Evolutionary conservation across 2,888 invertebrate genomes (phyloP).

Genomic region (Drosophila parthenogenetica): DNA sequence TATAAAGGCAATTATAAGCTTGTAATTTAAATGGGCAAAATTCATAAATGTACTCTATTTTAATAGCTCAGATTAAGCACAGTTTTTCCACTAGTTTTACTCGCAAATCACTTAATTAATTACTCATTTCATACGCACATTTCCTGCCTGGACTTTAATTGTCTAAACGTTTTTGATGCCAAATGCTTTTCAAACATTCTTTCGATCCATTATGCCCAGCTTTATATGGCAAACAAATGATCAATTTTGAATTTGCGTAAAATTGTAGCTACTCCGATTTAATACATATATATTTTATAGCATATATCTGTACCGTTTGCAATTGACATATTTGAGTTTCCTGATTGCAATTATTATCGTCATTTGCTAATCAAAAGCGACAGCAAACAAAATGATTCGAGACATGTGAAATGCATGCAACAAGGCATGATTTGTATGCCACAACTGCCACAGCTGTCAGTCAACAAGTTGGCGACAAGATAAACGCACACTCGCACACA

Average conservation of each 20-base stretch:
- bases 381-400: conserved; percentile 61
- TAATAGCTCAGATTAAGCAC: too few species aligned
- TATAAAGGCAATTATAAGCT: too few species aligned
- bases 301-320: not conserved
- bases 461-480: conserved; percentile 63
- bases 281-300: not conserved
- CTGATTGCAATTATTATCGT: conserved; percentile 46
- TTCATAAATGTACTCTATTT: too few species aligned
- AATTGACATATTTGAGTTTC: conserved; percentile 55
- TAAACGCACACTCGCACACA: conserved; percentile 52
- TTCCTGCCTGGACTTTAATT: conserved; percentile 17
- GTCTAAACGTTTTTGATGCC: conserved; percentile 1
- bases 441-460: conserved; percentile 60
- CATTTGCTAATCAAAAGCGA: conserved; percentile 71
- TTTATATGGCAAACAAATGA: conserved; percentile 30
- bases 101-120: not conserved
- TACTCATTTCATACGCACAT: conserved; percentile 8
- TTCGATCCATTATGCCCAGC: conserved; percentile 1
- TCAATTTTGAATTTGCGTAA: conserved; percentile 25
- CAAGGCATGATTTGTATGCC: conserved; percentile 57
- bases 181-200: conserved; percentile 25
- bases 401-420: conserved; percentile 55
- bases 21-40: too few species aligned
- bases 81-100: too few species aligned
- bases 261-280: not conserved